phyloP scores from a whole-genome alignment of 2,797 vertebrate genomes.

The Ispidina picta region DNA sequence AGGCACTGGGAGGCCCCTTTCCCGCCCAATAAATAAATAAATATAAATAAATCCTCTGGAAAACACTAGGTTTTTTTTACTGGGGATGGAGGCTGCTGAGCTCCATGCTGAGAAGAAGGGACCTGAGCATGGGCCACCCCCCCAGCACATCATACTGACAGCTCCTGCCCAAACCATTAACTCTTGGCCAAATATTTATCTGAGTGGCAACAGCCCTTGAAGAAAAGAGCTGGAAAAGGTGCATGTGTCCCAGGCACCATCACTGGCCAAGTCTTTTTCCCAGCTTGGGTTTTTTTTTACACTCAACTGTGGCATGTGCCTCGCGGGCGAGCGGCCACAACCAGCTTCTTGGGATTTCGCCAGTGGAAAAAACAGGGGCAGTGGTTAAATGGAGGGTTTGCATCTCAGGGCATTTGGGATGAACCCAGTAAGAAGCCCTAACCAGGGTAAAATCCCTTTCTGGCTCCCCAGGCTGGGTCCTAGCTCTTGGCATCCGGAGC shows the following conservation, averaged over 20 bases:
- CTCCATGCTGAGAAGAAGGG: neutral
- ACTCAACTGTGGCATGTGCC: neutral
- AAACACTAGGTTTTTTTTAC: neutral
- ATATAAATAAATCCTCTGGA: neutral
- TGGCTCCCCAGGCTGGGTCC: neutral
- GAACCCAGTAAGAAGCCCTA: neutral
- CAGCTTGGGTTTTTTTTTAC: neutral
- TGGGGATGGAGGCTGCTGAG: neutral
- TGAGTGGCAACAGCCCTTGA: neutral
- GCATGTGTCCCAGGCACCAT: neutral
- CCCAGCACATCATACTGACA: neutral
- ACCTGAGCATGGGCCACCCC: neutral
- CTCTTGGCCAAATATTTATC: neutral
- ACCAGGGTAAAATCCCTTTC: slow-evolving; percentile 2
- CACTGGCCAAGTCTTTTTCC: neutral
- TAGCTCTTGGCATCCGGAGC: neutral
- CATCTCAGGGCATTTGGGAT: neutral
- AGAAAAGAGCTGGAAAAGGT: neutral
- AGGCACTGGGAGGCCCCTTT: neutral
- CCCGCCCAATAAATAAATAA: neutral
- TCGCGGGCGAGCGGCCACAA: neutral
- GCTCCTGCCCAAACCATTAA: neutral
- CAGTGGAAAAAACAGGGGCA: neutral
- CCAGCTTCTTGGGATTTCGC: neutral
- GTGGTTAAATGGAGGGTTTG: neutral